A percentile compares a stretch with the other conserved stretches of the same genome.
These are phyloP conservation scores for Megastigmus dorsalis DNA, from an alignment of 2,888 invertebrate genomes.

Conservation along the genomic window DNA sequence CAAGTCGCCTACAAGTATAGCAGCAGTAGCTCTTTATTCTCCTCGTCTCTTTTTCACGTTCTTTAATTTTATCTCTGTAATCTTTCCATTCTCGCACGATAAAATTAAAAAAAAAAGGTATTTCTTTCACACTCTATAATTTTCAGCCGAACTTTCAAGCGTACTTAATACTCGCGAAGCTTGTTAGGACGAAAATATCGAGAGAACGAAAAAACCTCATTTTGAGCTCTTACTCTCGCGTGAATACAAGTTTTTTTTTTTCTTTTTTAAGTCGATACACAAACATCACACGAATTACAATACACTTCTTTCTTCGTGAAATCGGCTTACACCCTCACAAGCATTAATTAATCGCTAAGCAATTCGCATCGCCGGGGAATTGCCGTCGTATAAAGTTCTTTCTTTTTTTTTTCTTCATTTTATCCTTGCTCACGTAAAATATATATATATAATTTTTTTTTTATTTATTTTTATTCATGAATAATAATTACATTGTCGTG, in stretches of 20 bases:
- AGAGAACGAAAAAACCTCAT: background rate
- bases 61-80: constrained; percentile 28
- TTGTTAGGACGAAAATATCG: constrained; percentile 7
- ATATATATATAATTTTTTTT: constrained; percentile 46
- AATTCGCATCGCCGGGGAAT: constrained; percentile 42
- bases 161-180: constrained; percentile 19
- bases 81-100: constrained; percentile 36
- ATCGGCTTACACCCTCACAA: background rate
- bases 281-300: constrained; percentile 43
- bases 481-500: constrained; percentile 26
- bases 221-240: background rate
- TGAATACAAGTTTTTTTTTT: constrained; percentile 17
- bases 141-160: constrained; percentile 22
- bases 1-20: constrained; percentile 63
- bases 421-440: constrained; percentile 44
- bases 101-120: constrained; percentile 31
- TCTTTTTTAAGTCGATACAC: constrained; percentile 24
- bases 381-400: constrained; percentile 59
- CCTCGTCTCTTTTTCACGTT: constrained; percentile 57
- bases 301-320: constrained; percentile 19
- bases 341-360: constrained; percentile 10
- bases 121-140: constrained; percentile 16
- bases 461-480: constrained; percentile 5
- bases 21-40: constrained; percentile 62
- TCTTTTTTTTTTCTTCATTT: constrained; percentile 37